Evolutionary conservation across 1,140 invertebrate genomes (phyloP).

Genomic region (Drosophila varians): DNA sequence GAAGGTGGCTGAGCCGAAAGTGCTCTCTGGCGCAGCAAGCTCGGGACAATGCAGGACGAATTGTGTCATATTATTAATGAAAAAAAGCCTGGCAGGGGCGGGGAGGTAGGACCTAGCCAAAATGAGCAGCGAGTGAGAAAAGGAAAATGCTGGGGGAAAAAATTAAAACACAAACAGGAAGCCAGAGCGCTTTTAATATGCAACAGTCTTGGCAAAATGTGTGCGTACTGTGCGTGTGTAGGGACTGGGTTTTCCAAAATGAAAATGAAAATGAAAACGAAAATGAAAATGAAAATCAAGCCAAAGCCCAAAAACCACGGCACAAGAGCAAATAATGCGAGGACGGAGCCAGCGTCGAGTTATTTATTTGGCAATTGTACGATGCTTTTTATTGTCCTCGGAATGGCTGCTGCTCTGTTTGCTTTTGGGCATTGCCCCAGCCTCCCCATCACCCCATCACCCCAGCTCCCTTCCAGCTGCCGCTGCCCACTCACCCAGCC

Average conservation of each 20-base stretch:
- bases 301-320: constrained; percentile 40
- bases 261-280: constrained; percentile 47
- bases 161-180: constrained; percentile 64
- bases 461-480: background rate
- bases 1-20: constrained; percentile 69
- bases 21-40: constrained; percentile 69
- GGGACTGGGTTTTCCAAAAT: constrained; percentile 39
- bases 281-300: constrained; percentile 69
- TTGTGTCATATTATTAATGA: constrained; percentile 81
- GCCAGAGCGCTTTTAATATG: constrained; percentile 67
- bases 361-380: constrained; percentile 80
- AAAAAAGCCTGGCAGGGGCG: constrained; percentile 37
- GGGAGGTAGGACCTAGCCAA: constrained; percentile 12
- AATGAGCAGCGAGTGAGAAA: constrained; percentile 55
- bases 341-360: constrained; percentile 65
- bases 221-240: constrained; percentile 14
- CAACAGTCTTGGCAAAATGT: constrained; percentile 48
- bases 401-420: constrained; percentile 65
- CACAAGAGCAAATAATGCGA: constrained; percentile 72
- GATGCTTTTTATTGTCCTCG: constrained; percentile 71
- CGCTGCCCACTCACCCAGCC: background rate
- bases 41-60: constrained; percentile 70
- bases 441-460: constrained; percentile 3
- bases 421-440: constrained; percentile 61
- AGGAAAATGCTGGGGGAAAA: background rate